Evolutionary conservation across 92 coral and sea anemone genomes (phyloP).

Genomic region (Zoanthus solanderi): DNA sequence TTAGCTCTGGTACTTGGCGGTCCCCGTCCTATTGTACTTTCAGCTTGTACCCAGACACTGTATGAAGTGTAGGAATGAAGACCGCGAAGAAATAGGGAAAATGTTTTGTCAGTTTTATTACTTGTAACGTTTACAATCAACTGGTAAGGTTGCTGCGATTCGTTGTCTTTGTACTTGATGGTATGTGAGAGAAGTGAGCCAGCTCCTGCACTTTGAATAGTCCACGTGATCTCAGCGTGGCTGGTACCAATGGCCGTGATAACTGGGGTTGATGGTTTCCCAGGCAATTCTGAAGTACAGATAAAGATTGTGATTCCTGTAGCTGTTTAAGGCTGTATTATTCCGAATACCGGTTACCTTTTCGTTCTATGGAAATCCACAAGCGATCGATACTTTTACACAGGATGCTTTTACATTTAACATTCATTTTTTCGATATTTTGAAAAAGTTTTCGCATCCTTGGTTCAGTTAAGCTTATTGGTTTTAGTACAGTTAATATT

Average conservation of each 20-base stretch:
- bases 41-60: background rate
- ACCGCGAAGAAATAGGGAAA: background rate
- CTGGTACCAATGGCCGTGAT: background rate
- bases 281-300: background rate
- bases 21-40: background rate
- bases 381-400: too few species aligned
- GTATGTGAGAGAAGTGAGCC: constrained; percentile 16
- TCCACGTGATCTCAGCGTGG: background rate
- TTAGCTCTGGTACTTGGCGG: background rate
- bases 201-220: background rate
- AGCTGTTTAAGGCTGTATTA: too few species aligned
- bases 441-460: too few species aligned
- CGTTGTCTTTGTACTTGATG: background rate
- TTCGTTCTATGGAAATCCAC: too few species aligned
- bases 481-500: too few species aligned
- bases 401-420: too few species aligned
- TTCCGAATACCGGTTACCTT: too few species aligned
- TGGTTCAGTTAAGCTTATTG: too few species aligned
- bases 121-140: background rate
- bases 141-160: background rate
- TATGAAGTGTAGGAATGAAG: constrained; percentile 6
- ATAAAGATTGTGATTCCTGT: too few species aligned
- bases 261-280: constrained; percentile 3
- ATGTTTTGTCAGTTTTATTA: background rate
- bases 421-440: too few species aligned